Evolutionary conservation across 2,113 vertebrate genomes (phyloP).

Genomic region (Tragulus kanchil): DNA sequence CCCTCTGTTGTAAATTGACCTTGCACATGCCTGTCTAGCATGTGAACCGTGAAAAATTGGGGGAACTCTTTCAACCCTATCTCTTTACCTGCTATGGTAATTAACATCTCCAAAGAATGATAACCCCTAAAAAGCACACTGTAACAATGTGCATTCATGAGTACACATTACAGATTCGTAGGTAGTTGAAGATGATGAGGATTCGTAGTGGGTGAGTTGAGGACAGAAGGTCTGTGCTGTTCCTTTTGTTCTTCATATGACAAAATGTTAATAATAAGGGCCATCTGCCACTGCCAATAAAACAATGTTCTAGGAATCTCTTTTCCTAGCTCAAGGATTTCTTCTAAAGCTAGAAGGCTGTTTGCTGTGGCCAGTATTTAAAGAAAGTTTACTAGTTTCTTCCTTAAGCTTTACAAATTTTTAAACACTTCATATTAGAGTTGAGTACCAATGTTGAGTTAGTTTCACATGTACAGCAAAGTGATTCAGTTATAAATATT

Average conservation of each 20-base stretch:
- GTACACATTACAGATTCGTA: neutral
- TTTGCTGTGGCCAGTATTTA: neutral
- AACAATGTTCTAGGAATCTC: neutral
- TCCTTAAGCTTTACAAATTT: neutral
- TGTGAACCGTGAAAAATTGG: conserved; percentile 68
- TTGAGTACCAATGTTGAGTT: neutral
- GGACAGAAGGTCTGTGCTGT: neutral
- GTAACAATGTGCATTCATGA: neutral
- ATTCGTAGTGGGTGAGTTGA: neutral
- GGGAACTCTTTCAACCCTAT: conserved; percentile 67
- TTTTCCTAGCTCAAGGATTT: neutral
- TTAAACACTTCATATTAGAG: neutral
- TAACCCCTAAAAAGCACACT: neutral
- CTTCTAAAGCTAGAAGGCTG: neutral
- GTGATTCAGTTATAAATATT: neutral
- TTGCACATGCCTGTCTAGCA: conserved; percentile 51
- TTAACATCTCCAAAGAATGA: conserved; percentile 60
- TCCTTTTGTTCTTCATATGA: conserved; percentile 37
- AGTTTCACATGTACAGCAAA: neutral
- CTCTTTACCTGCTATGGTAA: conserved; percentile 58
- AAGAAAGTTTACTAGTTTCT: neutral
- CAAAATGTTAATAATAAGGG: neutral
- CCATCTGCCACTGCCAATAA: neutral
- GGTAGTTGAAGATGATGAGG: neutral
- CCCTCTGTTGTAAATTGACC: conserved; percentile 68